Evolutionary conservation across 2,113 vertebrate species (phyloP).

Genomic region (Seriola rivoliana): DNA sequence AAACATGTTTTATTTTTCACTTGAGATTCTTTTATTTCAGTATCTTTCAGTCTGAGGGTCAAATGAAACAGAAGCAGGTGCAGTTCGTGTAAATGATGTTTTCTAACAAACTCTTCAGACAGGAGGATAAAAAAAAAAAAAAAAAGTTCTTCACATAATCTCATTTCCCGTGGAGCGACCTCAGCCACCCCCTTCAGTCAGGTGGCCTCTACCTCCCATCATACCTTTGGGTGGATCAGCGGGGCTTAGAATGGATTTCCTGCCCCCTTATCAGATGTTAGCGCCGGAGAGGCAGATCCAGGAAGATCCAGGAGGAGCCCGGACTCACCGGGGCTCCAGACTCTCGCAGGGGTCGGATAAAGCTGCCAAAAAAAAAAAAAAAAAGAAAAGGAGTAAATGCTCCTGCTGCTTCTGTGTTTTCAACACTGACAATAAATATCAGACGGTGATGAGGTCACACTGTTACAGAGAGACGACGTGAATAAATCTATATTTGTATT

Average conservation of each 20-base stretch:
- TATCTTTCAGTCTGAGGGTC: neutral
- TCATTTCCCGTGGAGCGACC: constrained; percentile 9
- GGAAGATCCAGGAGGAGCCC: constrained; percentile 25
- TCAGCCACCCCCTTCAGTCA: neutral
- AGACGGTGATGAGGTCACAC: neutral
- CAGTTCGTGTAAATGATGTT: neutral
- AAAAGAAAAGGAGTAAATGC: neutral
- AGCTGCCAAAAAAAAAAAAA: neutral
- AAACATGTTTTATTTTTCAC: constrained; percentile 7
- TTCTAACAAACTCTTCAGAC: neutral
- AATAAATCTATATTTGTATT: constrained; percentile 71
- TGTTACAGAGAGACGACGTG: constrained; percentile 5
- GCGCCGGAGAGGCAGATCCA: constrained; percentile 1
- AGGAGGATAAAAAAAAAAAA: neutral
- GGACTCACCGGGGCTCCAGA: neutral
- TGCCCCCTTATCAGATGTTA: constrained; percentile 28
- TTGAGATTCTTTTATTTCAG: neutral
- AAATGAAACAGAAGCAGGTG: neutral
- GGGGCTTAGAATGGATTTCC: constrained; percentile 55
- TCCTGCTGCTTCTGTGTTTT: neutral
- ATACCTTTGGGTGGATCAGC: constrained; percentile 43
- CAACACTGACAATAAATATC: neutral
- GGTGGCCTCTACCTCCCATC: constrained; percentile 45
- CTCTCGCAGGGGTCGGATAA: constrained; percentile 12
- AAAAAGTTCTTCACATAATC: neutral